Evolutionary conservation across 2,797 vertebrate species (phyloP).

Genomic region (Macroramphosus scolopax): DNA sequence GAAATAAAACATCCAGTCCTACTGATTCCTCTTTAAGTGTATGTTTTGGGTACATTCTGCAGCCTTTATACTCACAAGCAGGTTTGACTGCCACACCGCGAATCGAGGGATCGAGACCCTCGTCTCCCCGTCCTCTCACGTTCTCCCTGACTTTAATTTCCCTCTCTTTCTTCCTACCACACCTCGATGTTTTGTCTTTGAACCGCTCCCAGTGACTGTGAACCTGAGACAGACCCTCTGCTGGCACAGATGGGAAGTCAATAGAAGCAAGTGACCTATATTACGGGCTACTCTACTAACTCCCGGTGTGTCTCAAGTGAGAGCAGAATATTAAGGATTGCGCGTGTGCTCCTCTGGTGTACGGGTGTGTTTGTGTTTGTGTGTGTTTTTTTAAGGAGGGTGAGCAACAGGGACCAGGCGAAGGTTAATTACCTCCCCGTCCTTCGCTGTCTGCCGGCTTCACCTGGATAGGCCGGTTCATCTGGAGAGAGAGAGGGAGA

Average conservation of each 20-base stretch:
- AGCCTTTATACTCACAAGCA: too few relatives aligned
- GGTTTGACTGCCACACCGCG: too few relatives aligned
- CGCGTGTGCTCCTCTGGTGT: slow-evolving; percentile 37
- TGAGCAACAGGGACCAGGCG: slow-evolving; percentile 58
- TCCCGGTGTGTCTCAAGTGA: slow-evolving; percentile 65
- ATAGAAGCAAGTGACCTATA: slow-evolving; percentile 80
- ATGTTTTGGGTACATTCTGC: too few relatives aligned
- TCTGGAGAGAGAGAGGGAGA: slow-evolving; percentile 78
- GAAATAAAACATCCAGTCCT: too few relatives aligned
- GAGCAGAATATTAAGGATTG: slow-evolving; percentile 68
- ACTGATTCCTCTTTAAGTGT: too few relatives aligned
- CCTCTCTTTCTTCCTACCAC: slow-evolving; percentile 18
- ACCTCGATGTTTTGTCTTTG: slow-evolving; percentile 60
- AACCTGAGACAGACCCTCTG: slow-evolving; percentile 66
- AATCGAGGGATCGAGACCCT: too few relatives aligned
- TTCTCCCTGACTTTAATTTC: too few relatives aligned
- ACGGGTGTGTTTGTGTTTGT: slow-evolving; percentile 55
- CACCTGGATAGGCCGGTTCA: slow-evolving; percentile 99
- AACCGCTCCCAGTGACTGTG: slow-evolving; percentile 65
- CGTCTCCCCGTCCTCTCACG: background rate
- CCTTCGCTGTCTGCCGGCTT: slow-evolving; percentile 99
- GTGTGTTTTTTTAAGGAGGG: slow-evolving; percentile 38
- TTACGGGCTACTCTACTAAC: slow-evolving; percentile 70
- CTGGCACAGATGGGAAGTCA: slow-evolving; percentile 78
- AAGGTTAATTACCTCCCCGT: slow-evolving; percentile 97